Conservation (phyloP, 2,797 vertebrate species). For the Mus spretus region DNA sequence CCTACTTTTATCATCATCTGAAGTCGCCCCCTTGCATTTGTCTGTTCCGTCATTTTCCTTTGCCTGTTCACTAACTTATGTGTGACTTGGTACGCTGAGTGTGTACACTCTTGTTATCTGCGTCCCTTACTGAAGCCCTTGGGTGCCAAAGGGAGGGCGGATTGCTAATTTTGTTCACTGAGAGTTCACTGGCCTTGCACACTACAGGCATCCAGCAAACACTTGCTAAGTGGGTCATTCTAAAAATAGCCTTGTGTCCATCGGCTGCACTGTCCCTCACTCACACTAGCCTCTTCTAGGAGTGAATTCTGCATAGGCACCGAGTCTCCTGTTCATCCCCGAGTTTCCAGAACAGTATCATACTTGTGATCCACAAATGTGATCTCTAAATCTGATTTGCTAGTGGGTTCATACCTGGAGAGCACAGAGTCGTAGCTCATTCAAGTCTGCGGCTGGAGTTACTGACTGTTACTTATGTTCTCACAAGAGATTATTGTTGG, state of each 20-base stretch:
- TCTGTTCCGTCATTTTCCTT: neutral
- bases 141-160: neutral
- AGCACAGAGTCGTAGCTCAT: neutral
- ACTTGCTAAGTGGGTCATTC: neutral
- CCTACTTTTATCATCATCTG: neutral
- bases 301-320: neutral
- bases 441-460: too few relatives aligned
- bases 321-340: neutral
- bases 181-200: neutral
- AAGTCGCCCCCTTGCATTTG: neutral
- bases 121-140: neutral
- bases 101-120: neutral
- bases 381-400: neutral
- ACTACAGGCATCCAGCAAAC: neutral
- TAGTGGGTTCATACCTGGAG: neutral
- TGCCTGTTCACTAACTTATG: neutral
- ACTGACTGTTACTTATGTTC: neutral
- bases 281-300: neutral
- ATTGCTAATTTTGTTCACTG: neutral
- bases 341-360: neutral
- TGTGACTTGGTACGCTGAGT: neutral
- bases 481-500: neutral
- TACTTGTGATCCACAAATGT: neutral
- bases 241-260: neutral
- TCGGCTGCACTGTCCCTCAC: neutral